Evolutionary conservation across 1,140 invertebrate species (phyloP).

Genomic region (Meloidogyne floridensis): DNA sequence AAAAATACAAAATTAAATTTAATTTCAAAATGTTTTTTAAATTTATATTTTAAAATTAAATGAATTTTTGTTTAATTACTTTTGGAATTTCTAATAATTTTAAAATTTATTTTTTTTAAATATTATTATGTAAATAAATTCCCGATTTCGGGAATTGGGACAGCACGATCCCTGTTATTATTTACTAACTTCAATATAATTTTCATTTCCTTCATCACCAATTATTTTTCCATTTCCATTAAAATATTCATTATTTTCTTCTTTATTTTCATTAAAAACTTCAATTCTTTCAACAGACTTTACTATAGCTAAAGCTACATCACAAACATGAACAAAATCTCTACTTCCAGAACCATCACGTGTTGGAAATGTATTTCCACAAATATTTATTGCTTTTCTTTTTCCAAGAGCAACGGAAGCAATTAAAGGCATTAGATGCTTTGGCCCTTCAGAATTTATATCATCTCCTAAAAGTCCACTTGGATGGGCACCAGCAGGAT

Average conservation of each 20-base stretch:
- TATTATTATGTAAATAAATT: too few relatives aligned
- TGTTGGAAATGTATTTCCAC: slow-evolving; percentile 6
- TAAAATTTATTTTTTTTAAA: too few relatives aligned
- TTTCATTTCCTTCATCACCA: neutral
- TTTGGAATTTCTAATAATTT: too few relatives aligned
- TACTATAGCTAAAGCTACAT: slow-evolving; percentile 5
- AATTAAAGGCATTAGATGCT: slow-evolving; percentile 4
- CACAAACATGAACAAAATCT: slow-evolving; percentile 9
- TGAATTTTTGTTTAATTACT: too few relatives aligned
- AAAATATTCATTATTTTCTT: neutral
- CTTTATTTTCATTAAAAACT: neutral
- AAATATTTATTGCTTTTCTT: slow-evolving; percentile 10
- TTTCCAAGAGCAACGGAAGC: neutral
- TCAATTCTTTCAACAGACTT: slow-evolving; percentile 3
- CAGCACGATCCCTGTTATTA: too few relatives aligned
- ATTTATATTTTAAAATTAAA: too few relatives aligned
- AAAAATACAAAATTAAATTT: neutral
- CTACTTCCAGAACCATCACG: slow-evolving; percentile 8
- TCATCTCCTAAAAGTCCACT: neutral
- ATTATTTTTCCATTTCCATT: neutral
- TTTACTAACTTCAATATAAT: neutral
- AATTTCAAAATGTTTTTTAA: too few relatives aligned
- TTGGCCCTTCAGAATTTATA: neutral
- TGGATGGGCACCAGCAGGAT: slow-evolving; percentile 3
- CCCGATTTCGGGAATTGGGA: too few relatives aligned